These are phyloP conservation scores for Corythucha ciliata DNA, from an alignment of 2,888 invertebrate genomes.

Conservation along the genomic window DNA sequence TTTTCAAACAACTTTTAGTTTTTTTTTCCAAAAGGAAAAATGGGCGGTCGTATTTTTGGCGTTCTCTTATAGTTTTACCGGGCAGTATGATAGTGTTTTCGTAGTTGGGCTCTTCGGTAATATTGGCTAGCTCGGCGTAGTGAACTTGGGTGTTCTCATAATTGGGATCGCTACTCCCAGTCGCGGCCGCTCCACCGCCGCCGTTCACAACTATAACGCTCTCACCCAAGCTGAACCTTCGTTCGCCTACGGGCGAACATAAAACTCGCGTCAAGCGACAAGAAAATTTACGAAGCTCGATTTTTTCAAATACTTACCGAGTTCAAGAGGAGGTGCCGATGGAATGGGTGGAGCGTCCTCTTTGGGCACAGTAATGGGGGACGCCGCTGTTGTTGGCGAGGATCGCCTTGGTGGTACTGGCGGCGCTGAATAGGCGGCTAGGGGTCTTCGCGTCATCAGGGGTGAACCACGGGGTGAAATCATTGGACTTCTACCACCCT, in stretches of 20 bases:
- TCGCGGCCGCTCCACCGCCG: no score
- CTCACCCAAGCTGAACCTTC: no score
- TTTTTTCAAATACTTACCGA: constrained; percentile 5
- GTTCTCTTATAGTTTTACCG: constrained; percentile 39
- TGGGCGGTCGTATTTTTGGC: no score
- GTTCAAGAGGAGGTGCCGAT: constrained; percentile 7
- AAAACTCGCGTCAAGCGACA: no score
- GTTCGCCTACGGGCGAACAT: no score
- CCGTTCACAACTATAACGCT: no score
- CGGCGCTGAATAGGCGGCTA: constrained; percentile 43
- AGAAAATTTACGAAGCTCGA: not conserved
- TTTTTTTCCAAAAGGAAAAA: not conserved
- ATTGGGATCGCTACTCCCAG: no score
- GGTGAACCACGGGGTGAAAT: constrained; percentile 53
- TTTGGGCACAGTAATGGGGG: constrained; percentile 40
- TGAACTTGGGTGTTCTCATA: no score
- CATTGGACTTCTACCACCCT: constrained; percentile 48
- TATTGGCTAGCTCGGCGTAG: constrained; percentile 38
- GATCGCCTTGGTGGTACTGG: constrained; percentile 55
- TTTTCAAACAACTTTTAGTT: not conserved
- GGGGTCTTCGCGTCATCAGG: constrained; percentile 39
- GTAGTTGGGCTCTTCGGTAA: constrained; percentile 45
- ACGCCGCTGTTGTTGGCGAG: constrained; percentile 42
- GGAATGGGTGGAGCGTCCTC: constrained; percentile 45
- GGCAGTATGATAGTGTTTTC: constrained; percentile 47